Conservation (phyloP, 2,888 invertebrate genomes). For the Lacanobia oleracea region DNA sequence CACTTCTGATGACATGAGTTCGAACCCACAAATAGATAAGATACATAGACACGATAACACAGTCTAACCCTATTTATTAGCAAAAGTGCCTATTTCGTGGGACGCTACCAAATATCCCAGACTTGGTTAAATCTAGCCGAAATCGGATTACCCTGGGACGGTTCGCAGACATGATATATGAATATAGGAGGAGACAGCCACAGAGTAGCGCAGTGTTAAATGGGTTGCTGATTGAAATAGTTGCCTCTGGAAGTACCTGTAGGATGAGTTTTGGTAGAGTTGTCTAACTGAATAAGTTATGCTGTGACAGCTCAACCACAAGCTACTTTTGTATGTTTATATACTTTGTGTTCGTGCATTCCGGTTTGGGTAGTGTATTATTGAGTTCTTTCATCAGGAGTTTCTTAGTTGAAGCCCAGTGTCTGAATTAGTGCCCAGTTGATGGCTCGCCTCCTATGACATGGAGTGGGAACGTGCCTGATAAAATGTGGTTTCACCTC, state of each 20-base stretch:
- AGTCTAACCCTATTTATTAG: conserved; percentile 41
- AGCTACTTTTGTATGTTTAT: neutral
- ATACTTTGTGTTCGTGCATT: neutral
- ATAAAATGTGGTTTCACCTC: too few relatives aligned
- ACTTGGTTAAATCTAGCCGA: conserved; percentile 56
- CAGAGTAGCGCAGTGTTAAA: conserved; percentile 23
- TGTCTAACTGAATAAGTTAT: neutral
- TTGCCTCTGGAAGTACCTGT: neutral
- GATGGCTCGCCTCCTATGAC: too few relatives aligned
- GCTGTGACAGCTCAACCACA: neutral
- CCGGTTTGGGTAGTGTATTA: too few relatives aligned
- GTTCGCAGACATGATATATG: conserved; percentile 21
- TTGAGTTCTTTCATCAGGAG: too few relatives aligned
- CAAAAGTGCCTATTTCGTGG: conserved; percentile 46
- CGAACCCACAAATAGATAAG: conserved; percentile 7
- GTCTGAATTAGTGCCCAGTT: too few relatives aligned
- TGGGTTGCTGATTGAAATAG: conserved; percentile 32
- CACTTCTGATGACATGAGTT: conserved; percentile 5
- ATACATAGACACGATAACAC: conserved; percentile 11
- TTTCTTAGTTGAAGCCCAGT: too few relatives aligned
- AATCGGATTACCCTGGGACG: conserved; percentile 56
- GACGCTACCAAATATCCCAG: conserved; percentile 42
- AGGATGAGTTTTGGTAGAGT: neutral
- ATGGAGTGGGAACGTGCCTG: too few relatives aligned
- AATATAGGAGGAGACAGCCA: conserved; percentile 10